Evolutionary conservation across 1,140 invertebrate species (phyloP), one percentile per base, ranked within the genome.

Genomic region (Berghia stephanieae): DNA sequence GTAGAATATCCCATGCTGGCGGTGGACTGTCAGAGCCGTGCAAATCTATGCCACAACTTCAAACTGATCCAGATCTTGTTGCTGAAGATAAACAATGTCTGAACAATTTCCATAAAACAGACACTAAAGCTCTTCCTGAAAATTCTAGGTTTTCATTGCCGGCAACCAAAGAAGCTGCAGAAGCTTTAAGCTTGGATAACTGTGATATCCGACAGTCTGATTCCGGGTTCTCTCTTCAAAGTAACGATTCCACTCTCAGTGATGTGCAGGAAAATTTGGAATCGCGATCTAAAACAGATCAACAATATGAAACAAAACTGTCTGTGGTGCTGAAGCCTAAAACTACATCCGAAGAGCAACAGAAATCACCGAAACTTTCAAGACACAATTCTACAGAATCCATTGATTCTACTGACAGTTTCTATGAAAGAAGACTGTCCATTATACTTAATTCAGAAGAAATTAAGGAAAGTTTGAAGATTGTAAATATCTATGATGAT

Each of bases 381-480:
- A 63, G 46, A 2, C 36, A 24, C 24, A 49, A 40, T 4, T 67
- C 42, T 34, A 76, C 46, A 49, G 74, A 76, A 76, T 82, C 80
- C 21, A n/a, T 70, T 10, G 71, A 74, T 55, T 82, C 82, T 40
- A 72, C 46, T 31, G 81, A 86, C 71, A 86, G 83, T 79, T 80
- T 82, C 80, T 84, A 83, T 78, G 84, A 86, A 63, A 79, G 79
- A 5, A 70, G 77, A 75, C 63, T 85, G 2, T 85, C 84, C n/a
- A 60, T 81, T 16, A 83, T 80, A 77, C 82, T 86, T 72, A 80
- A 83, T 27, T 77, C 82, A 10, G 81, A 83, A 3, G 69, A 79
- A 6, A 83, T 83, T 78, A 40, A 78, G 44, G 79, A 79, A 10
- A 21, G 68, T 2, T 34, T 63, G n/a, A 42, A 27, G 13, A 24